Base-by-base conservation (phyloP, 2,888 invertebrate genomes). In the Drosophila cognata region DNA sequence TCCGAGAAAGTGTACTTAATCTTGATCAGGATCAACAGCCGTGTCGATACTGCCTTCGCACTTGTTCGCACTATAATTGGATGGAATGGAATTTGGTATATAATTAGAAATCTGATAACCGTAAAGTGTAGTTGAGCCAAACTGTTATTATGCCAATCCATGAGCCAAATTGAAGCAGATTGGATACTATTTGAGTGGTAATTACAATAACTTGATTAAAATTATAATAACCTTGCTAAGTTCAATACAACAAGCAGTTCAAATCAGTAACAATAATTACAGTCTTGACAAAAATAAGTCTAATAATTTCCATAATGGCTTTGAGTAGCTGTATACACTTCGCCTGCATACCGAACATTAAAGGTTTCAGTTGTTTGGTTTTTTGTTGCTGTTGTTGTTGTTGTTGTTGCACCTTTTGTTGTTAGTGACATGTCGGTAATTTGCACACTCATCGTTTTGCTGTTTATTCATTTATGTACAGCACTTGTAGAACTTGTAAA, bases 401-500 rank as follows among this genome's bases (percentile, higher is more conserved):
- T 18, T 33, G 50, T 21, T 41, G 46, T 28, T 51, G 48, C 52
- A 52, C 71, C 33, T 38, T 65, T 58, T 62, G 51, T 60, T 59
- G 65, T 41, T 51, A 50, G 72, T 73, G 84, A 83, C 84, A 81
- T 66, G 81, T 66, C 61, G 52, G 55, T 66, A 83, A 81, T 81
- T 73, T 81, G 75, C 70, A 59, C 63, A 59, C 69, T 77, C 73
- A 67, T 70, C 77, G 70, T 58, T 64, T 72, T 63, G 60, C 65
- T 76, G 75, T 67, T 81, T 71, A 86, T 86, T 76, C 81, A 78
- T 83, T 83, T 78, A 78, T 70, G 74, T 64, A 56, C 28, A 62
- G 77, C 77, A 77, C 71, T 84, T 72, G 73, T 77, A 65, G 66
- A 72, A 74, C 59, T 72, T 85, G 84, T 79, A 83, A 84, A 77